Base-by-base conservation (phyloP, 2,888 invertebrate species). In the Gordius sp. region DNA sequence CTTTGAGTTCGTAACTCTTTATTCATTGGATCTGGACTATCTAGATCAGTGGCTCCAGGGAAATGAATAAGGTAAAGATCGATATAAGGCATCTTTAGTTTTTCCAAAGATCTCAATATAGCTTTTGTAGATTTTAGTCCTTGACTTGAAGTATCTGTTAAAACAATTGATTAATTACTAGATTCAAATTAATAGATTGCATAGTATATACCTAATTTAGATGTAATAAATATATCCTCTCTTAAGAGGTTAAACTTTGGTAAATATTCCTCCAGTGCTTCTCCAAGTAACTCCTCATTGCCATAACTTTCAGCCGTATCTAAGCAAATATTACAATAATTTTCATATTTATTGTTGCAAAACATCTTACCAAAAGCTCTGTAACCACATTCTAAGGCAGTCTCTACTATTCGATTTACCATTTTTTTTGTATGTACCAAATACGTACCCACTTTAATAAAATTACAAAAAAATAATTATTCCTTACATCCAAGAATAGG, bases 61-160 rank as follows among this genome's bases (percentile, higher is more conserved):
- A 81, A 83, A 66, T 84, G 82, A 59, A 84, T 79, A 56, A 84
- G 71, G 64, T 78, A 80, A 39, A 84, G 68, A 68, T 85, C 83
- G 1, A 82, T 69, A 65, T 81, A 81, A 2, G 75, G 73, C 28
- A 75, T 69, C 33, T 76, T 74, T 24, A 84, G 68, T 59, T 77
- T 74, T 2, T 69, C 63, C n/a, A 82, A 64, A 0, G 80, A 79
- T 56, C 69, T 68, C 54, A 72, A 63, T 41, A 77, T 74, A 0
- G 78, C 77, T 20, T 67, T 64, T 27, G 67, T 64, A 41, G 75
- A 73, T 18, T 66, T 68, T 33, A 71, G 72, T 1, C 77, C 78
- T 62, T 20, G 16, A 47, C 47, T 47, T 62, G 67, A 68, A 1
- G 78, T 77, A n/a, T n/a, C n/a, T n/a, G n/a, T n/a, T n/a, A 33